Evolutionary conservation across 1,140 invertebrate genomes (phyloP), one percentile per base, ranked within the genome.

Genomic region (Zaprionus vittiger): DNA sequence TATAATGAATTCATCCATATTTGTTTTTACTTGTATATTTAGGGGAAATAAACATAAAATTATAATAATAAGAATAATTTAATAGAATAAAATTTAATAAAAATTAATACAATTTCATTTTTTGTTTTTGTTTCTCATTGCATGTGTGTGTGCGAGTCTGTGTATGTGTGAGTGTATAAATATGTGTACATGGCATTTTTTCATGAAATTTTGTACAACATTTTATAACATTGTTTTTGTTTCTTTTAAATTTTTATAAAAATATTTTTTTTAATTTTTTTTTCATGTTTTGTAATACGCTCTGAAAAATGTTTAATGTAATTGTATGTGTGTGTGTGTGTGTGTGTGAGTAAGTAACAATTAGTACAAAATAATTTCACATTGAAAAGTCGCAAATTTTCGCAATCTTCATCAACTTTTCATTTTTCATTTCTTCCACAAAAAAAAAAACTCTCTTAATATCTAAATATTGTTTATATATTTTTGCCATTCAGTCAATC

Each of bases 401-500:
- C 4, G 37, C 31, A 74, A 70, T 73, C 64, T 22, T 28, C 2
- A 47, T 55, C 41, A 44, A 66, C 3, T 12, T 79, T 72, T 52
- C 55, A 61, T 49, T 61, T 57, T 65, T 49, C 37, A 31, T 69
- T 47, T 73, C 47, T 66, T 61, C 56, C 17, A 63, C 56, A 80
- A 67, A 80, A 79, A 80, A 80, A 84, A 85, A 81, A 73, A 65
- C 59, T 76, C 68, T 49, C 73, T 84, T 89, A 84, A 57, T 15
- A 66, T 64, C 84, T 87, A 86, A 62, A 65, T 74, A 64, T 80
- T 62, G 77, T 91, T 79, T 91, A 80, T 75, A 77, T 87, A 83
- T 87, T 84, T 91, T 91, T 89, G 87, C 91, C 91, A 92, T 92
- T 92, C 91, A 92, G 91, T 92, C 91, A 92, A 92, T 92, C 91